Percentiles rank a stretch among this genome's conserved stretches.
Conservation (phyloP, 2,113 vertebrate genomes). For the Saguinus imperator region DNA sequence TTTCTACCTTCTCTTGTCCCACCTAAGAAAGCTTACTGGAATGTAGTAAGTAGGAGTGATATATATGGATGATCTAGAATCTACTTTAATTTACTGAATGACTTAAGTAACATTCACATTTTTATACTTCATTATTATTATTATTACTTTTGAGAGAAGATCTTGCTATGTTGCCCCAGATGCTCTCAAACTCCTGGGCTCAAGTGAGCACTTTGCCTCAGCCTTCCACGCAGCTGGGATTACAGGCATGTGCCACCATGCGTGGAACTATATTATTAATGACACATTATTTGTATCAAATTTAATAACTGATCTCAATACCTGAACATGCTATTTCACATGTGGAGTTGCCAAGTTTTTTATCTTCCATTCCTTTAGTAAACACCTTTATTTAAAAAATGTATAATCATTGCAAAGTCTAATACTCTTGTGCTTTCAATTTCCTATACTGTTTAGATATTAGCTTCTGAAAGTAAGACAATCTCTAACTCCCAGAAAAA, state of each 20-base stretch:
- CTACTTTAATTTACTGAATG: neutral
- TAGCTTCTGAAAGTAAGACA: conserved; percentile 44
- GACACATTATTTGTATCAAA: neutral
- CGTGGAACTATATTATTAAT: neutral
- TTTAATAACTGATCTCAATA: conserved; percentile 30
- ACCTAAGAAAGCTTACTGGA: neutral
- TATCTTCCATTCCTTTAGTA: neutral
- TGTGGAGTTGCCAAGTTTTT: neutral
- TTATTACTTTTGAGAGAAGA: neutral
- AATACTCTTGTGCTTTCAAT: conserved; percentile 34
- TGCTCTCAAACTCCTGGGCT: neutral
- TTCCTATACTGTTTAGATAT: neutral
- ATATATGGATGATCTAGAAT: neutral
- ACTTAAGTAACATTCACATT: neutral
- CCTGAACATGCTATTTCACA: neutral
- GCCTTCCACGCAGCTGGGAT: neutral
- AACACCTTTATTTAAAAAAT: conserved; percentile 28
- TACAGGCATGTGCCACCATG: neutral
- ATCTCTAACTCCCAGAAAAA: neutral
- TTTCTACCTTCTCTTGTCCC: neutral
- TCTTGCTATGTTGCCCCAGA: neutral
- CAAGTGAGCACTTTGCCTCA: neutral
- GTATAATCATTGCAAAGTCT: neutral
- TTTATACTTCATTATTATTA: neutral
- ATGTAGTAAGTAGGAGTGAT: neutral